Base-by-base conservation (phyloP, 2,888 invertebrate genomes). In the Drosophila demipolita region DNA sequence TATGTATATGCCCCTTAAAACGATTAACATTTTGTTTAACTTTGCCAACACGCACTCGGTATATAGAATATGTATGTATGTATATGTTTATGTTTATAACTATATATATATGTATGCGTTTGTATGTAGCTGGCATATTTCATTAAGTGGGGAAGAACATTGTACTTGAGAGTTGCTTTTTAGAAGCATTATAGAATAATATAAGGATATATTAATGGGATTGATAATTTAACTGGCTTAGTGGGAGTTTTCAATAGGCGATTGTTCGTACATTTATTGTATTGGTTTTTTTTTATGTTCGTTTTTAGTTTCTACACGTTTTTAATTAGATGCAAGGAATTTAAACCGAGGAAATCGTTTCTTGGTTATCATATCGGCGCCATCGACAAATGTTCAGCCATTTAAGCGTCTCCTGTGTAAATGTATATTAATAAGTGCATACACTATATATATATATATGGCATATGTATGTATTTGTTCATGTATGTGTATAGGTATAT, bases 181-280 rank as follows among this genome's bases (percentile, higher is more conserved):
- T 55, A 53, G 53, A 61, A 50, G 77, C 62, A 57, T 52, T 67
- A 35, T 42, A 8, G 48, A 20, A 11, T 26, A 38, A 38, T 66
- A 42, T 40, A 9, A 17, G 45, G 36, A 11, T 36, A 53, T 54
- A 48, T 57, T 26, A 63, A 61, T 50, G 48, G 36, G 50, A 33
- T 61, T 23, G 61, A 40, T 55, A 36, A 54, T 53, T 50, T 67
- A 50, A 59, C 29, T 45, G 59, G 63, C 42, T 79, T 64, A 61
- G 82, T 71, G 87, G 81, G 89, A 65, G 38, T 62, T 70, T 70
- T 71, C 64, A 69, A 63, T 67, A 63, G 82, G 68, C 90, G 85
- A 85, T 85, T 85, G 85, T 85, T 90, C 89, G 58, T 83, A 89
- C 87, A 61, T 73, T 80, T 87, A 80, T 80, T 84, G 78, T 71